Conservation (phyloP, 2,888 invertebrate species). For the Acanthococcus lagerstroemiae region DNA sequence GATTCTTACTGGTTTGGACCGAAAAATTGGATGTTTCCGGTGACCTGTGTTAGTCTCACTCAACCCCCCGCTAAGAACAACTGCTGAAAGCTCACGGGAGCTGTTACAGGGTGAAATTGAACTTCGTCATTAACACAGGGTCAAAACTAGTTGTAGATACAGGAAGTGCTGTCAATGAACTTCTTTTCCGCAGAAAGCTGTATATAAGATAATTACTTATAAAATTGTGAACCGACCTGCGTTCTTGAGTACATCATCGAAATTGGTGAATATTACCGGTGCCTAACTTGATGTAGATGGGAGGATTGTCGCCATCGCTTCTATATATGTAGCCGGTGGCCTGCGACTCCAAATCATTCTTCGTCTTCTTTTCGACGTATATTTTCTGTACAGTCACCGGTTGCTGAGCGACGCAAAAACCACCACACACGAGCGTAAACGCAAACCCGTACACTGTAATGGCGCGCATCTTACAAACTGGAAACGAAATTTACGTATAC, state of each 20-base stretch:
- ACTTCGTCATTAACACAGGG: too few relatives aligned
- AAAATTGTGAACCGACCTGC: too few relatives aligned
- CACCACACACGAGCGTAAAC: conserved; percentile 1
- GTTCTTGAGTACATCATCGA: conserved; percentile 31
- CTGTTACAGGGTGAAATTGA: too few relatives aligned
- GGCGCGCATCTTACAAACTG: background rate
- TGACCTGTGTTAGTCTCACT: too few relatives aligned
- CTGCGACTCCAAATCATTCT: conserved; percentile 36
- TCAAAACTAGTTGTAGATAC: too few relatives aligned
- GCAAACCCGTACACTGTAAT: conserved; percentile 5
- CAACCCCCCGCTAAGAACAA: too few relatives aligned
- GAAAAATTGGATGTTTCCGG: too few relatives aligned
- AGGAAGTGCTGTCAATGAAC: too few relatives aligned
- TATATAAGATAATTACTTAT: too few relatives aligned
- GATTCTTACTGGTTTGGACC: too few relatives aligned
- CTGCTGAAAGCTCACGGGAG: too few relatives aligned
- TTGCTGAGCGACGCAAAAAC: conserved; percentile 6
- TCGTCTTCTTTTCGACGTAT: conserved; percentile 32
- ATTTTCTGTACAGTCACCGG: conserved; percentile 31
- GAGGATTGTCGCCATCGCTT: conserved; percentile 37
- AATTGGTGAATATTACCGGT: conserved; percentile 34
- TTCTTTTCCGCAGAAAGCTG: too few relatives aligned
- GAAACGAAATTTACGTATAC: background rate
- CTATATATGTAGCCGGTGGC: conserved; percentile 38
- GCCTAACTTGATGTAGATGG: conserved; percentile 36